A percentile compares a stretch with the other conserved stretches of the same genome.
Evolutionary conservation across 2,888 invertebrate genomes (phyloP).

Genomic region (Melanostoma mellinum): DNA sequence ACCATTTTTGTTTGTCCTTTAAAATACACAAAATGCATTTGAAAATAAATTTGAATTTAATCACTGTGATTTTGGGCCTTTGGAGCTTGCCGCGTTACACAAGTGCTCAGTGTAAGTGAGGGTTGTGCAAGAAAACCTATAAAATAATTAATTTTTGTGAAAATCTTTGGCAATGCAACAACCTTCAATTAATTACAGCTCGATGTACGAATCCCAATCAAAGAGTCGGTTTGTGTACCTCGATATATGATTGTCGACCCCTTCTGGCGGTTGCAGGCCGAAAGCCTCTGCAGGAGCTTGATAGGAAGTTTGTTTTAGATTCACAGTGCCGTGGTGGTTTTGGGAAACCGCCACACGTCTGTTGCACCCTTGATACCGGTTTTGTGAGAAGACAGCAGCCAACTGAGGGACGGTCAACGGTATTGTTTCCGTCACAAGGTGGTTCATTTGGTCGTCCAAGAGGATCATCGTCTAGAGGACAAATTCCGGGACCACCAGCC

Average conservation of each 20-base stretch:
- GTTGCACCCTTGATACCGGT: constrained; percentile 79
- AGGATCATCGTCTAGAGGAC: constrained; percentile 7
- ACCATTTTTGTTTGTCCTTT: constrained; percentile 40
- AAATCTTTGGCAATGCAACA: constrained; percentile 28
- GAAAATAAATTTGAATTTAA: constrained; percentile 30
- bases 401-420: constrained; percentile 45
- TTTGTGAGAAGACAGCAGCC: constrained; percentile 59
- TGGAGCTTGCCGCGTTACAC: constrained; percentile 47
- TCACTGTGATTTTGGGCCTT: constrained; percentile 38
- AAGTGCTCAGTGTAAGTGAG: constrained; percentile 74
- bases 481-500: constrained; percentile 76
- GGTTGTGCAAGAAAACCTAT: constrained; percentile 25
- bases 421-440: constrained; percentile 36
- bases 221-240: constrained; percentile 77
- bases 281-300: constrained; percentile 74
- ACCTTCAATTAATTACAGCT: constrained; percentile 72
- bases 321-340: constrained; percentile 76
- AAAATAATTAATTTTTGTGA: background rate
- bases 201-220: constrained; percentile 84
- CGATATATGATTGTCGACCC: constrained; percentile 78
- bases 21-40: constrained; percentile 46
- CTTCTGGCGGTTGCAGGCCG: constrained; percentile 76
- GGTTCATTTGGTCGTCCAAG: background rate
- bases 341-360: constrained; percentile 78
- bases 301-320: constrained; percentile 76